These are phyloP conservation scores for Acheta domesticus DNA, from an alignment of 2,888 invertebrate species.

Conservation along the genomic window DNA sequence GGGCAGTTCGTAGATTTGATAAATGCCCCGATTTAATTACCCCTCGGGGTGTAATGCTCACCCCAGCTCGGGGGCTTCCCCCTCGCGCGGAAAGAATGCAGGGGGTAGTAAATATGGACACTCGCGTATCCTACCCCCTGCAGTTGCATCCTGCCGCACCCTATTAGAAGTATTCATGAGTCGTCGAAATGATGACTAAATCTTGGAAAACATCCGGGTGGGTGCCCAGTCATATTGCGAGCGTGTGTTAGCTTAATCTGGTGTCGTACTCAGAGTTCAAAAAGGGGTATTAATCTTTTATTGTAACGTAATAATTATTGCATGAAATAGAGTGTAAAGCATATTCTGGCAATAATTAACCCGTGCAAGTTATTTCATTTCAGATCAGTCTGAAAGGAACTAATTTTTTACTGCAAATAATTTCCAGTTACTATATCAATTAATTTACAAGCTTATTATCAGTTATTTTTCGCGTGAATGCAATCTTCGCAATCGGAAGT, in stretches of 20 bases:
- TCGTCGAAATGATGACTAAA: not conserved
- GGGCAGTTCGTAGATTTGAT: not conserved
- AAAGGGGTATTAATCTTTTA: not conserved
- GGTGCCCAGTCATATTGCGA: not conserved
- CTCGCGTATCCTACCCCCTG: not conserved
- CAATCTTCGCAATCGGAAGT: no score
- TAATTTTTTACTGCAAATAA: no score
- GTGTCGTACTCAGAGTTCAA: not conserved
- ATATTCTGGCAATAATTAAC: no score
- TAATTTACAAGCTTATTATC: no score
- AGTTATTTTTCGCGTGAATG: no score
- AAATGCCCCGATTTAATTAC: conserved; percentile 2
- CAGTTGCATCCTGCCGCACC: not conserved
- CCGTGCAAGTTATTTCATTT: no score
- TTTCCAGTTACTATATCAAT: no score
- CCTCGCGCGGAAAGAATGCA: not conserved
- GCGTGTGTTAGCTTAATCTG: not conserved
- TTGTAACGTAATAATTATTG: not conserved
- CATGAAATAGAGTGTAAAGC: no score
- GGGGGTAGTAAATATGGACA: not conserved
- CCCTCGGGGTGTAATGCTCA: not conserved
- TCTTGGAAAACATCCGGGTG: not conserved
- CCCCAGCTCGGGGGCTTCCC: not conserved
- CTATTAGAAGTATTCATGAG: conserved; percentile 1
- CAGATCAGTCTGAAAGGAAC: no score